Evolutionary conservation across 2,888 invertebrate genomes (phyloP).

Genomic region (Synergus gifuensis): DNA sequence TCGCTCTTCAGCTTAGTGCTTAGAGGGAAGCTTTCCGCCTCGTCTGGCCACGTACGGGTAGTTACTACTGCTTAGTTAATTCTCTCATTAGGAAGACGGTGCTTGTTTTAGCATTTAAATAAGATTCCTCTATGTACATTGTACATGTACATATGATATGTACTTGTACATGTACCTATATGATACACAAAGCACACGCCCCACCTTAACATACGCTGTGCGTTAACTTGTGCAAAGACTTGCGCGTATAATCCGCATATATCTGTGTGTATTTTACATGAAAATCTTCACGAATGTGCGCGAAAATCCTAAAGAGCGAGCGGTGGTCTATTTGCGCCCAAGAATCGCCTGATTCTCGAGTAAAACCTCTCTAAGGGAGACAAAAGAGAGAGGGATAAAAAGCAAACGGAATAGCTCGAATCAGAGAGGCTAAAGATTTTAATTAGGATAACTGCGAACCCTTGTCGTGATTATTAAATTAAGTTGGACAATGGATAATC

Average conservation of each 20-base stretch:
- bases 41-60: constrained; percentile 37
- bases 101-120: constrained; percentile 51
- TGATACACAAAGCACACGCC: constrained; percentile 1
- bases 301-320: not conserved
- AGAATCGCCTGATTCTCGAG: not conserved
- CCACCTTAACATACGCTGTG: constrained; percentile 29
- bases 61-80: constrained; percentile 50
- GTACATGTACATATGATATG: not conserved
- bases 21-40: constrained; percentile 4
- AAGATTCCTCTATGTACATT: constrained; percentile 44
- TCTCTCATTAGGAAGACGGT: constrained; percentile 48
- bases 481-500: constrained; percentile 49
- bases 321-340: not conserved
- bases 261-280: not conserved
- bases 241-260: not conserved
- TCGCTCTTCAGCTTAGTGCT: constrained; percentile 20
- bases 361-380: not conserved
- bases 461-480: constrained; percentile 64
- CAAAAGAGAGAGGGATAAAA: not conserved
- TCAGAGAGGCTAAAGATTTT: constrained; percentile 63
- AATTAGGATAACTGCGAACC: constrained; percentile 67
- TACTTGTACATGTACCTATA: not conserved
- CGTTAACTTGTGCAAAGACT: constrained; percentile 28
- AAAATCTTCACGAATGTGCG: not conserved
- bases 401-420: constrained; percentile 4